Evolutionary conservation across 2,888 invertebrate species (phyloP).

Genomic region (Ethmia dodecea): DNA sequence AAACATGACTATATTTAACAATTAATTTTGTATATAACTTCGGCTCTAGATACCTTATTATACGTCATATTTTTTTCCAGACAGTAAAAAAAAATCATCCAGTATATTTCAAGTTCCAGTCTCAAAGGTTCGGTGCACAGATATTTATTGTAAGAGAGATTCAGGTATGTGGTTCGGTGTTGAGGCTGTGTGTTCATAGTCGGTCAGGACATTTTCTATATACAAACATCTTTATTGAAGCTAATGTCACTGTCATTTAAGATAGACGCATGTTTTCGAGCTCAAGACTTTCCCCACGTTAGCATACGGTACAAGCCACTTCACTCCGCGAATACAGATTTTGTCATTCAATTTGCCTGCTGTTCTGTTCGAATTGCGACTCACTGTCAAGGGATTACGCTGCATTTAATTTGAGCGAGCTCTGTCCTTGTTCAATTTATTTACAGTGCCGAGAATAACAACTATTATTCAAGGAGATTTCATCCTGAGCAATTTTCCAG

Average conservation of each 20-base stretch:
- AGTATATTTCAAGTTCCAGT: too few species aligned
- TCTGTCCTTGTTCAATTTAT: slow-evolving; percentile 26
- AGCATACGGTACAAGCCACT: slow-evolving; percentile 20
- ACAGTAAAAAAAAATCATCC: too few species aligned
- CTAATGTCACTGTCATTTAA: not conserved
- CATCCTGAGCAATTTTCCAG: slow-evolving; percentile 19
- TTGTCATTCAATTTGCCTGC: slow-evolving; percentile 34
- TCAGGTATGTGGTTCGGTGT: too few species aligned
- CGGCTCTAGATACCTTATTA: too few species aligned
- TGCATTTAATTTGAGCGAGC: slow-evolving; percentile 11
- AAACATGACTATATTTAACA: too few species aligned
- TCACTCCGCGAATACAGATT: slow-evolving; percentile 30
- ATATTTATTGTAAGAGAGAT: too few species aligned
- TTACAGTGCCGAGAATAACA: slow-evolving; percentile 26
- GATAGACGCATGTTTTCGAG: not conserved
- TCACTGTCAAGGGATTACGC: slow-evolving; percentile 16
- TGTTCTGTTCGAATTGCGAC: slow-evolving; percentile 19
- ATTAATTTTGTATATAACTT: too few species aligned
- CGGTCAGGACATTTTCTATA: too few species aligned
- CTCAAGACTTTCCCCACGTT: not conserved
- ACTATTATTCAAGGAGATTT: slow-evolving; percentile 27
- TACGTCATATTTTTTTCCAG: too few species aligned
- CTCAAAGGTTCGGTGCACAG: too few species aligned
- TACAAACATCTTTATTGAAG: not conserved
- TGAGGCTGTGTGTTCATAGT: too few species aligned